These are phyloP conservation scores for Thysanoteuthis rhombus DNA, from an alignment of 2,888 invertebrate species.

Conservation along the genomic window DNA sequence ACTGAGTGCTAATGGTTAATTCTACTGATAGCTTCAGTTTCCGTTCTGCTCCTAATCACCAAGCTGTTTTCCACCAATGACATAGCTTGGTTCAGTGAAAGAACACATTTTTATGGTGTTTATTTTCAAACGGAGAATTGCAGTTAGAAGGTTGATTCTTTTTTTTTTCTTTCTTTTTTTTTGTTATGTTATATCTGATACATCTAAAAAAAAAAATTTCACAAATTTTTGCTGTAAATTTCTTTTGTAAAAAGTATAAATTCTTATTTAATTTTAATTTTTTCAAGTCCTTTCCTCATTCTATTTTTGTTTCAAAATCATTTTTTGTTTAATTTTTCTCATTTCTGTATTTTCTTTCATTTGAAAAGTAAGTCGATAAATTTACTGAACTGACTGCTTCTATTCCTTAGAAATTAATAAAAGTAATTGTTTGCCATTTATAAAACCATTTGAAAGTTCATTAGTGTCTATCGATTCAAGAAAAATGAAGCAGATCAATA, in stretches of 20 bases:
- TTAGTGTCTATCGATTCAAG: neutral
- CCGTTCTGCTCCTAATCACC: neutral
- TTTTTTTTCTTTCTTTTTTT: neutral
- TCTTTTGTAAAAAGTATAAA: slow-evolving; percentile 12
- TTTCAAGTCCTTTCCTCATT: neutral
- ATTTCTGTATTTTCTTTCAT: neutral
- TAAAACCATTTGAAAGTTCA: neutral
- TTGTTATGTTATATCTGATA: too few species aligned
- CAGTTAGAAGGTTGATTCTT: neutral
- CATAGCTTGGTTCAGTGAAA: neutral
- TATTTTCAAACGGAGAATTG: neutral
- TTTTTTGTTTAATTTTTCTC: neutral
- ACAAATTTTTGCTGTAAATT: neutral
- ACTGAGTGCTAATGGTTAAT: neutral
- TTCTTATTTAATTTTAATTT: neutral
- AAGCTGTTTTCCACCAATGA: neutral
- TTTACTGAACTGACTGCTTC: neutral
- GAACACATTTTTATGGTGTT: neutral
- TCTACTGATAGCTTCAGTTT: neutral
- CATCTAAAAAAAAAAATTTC: neutral
- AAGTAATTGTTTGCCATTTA: neutral
- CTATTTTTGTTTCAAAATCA: neutral
- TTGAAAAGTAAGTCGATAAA: neutral
- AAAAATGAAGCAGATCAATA: neutral
- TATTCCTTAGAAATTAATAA: neutral